A percentile compares a stretch with the other conserved stretches of the same genome.
phyloP scores from a whole-genome alignment of 2,113 vertebrate genomes.

The Empidonax traillii region DNA sequence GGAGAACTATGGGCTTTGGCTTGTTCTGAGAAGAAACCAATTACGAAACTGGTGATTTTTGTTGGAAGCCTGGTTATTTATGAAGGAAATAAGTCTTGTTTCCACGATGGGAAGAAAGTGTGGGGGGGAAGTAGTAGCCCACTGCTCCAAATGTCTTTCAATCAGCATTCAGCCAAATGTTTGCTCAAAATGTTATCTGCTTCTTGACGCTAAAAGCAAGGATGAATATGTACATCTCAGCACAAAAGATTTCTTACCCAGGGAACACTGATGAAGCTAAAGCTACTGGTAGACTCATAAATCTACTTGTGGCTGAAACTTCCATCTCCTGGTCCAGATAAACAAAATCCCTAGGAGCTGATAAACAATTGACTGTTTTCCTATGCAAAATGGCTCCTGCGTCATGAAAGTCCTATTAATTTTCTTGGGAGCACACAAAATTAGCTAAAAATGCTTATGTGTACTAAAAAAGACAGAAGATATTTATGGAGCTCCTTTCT shows the following conservation, averaged over 20 bases:
- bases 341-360: background rate
- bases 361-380: background rate
- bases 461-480: background rate
- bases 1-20: background rate
- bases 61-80: background rate
- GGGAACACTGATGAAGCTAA: background rate
- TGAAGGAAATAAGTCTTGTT: background rate
- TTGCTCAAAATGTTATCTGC: background rate
- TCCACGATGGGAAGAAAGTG: background rate
- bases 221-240: background rate
- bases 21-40: background rate
- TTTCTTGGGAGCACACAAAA: background rate
- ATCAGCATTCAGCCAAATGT: background rate
- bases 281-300: background rate
- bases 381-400: background rate
- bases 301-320: background rate
- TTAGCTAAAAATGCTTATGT: background rate
- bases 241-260: background rate
- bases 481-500: background rate
- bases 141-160: background rate
- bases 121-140: fast-evolving
- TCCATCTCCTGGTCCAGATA: background rate
- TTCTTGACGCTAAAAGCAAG: background rate
- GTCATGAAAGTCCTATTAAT: background rate
- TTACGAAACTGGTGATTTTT: background rate